Evolutionary conservation across 1,140 invertebrate genomes (phyloP), one percentile per base, ranked within the genome.

Genomic region (Dryas iulia): DNA sequence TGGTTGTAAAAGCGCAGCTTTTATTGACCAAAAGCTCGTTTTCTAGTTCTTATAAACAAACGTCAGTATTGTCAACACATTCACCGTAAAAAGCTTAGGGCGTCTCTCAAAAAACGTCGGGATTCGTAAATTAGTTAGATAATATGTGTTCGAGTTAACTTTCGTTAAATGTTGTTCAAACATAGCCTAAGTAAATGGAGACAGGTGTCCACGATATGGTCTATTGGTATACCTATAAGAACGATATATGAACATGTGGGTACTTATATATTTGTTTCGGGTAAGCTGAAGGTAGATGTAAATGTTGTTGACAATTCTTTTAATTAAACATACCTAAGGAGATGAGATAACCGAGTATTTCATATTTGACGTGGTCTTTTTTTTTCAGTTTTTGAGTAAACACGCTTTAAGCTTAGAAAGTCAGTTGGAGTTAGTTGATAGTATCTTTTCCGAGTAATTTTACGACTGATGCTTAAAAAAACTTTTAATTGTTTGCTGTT

Each of bases 61-160:
- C 65, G 73, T 76, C 71, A 61, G 64, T 63, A 71, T 56, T 76
- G 77, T 80, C 60, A 84, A 88, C 82, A 86, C 28, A 47, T 58
- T 59, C 74, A 69, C 77, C 71, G 81, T 87, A 88, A 87, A 88
- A 86, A 87, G 79, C 86, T 87, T 87, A 86, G 75, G 71, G 69
- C 66, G 73, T 80, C 59, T 62, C 69, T 80, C 86, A 82, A 84
- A 84, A 88, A 87, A 86, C 76, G 81, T 76, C 81, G 80, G 78
- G 80, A 73, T 79, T 72, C 80, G 86, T 89, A 87, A 89, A 91
- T 91, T 91, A 91, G 86, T 87, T 89, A n/a, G 87, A 89, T 91
- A 91, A 91, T 89, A 87, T 86, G 83, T 88, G 87, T 88, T 84
- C 77, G 87, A 89, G 79, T 88, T 82, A 86, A 88, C 77, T 91